A percentile compares a stretch with the other conserved stretches of the same genome.
Evolutionary conservation across 2,113 vertebrate species (phyloP).

Genomic region (Myrmophylax atrothorax): DNA sequence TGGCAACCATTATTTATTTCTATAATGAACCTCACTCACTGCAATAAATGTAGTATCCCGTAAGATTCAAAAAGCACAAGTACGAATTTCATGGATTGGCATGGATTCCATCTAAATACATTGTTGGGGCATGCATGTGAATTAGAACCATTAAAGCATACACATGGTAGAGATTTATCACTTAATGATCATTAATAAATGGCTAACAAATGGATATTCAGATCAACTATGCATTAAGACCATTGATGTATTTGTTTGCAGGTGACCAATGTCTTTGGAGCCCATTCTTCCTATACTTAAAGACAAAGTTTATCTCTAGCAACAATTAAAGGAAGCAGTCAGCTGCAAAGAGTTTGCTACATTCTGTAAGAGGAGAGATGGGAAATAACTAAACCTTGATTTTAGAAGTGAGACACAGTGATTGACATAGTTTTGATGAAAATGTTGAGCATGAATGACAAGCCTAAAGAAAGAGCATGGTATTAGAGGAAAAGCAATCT

Average conservation of each 20-base stretch:
- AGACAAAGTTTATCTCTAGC: not conserved
- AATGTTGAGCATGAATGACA: conserved; percentile 61
- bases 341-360: not conserved
- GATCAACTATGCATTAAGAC: not conserved
- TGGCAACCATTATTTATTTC: not conserved
- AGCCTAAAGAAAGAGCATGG: conserved; percentile 59
- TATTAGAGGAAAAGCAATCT: conserved; percentile 65
- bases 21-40: not conserved
- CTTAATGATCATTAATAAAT: not conserved
- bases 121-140: not conserved
- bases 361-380: not conserved
- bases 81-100: not conserved
- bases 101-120: not conserved
- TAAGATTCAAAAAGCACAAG: not conserved
- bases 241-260: not conserved
- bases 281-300: not conserved
- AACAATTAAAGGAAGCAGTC: not conserved
- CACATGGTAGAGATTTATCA: not conserved
- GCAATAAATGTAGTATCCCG: not conserved
- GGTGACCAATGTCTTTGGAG: not conserved
- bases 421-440: conserved; percentile 57
- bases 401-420: conserved; percentile 8
- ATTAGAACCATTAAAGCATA: not conserved
- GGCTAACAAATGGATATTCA: not conserved
- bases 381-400: not conserved